Evolutionary conservation across 2,113 vertebrate genomes (phyloP).

Genomic region (Cygnus atratus): DNA sequence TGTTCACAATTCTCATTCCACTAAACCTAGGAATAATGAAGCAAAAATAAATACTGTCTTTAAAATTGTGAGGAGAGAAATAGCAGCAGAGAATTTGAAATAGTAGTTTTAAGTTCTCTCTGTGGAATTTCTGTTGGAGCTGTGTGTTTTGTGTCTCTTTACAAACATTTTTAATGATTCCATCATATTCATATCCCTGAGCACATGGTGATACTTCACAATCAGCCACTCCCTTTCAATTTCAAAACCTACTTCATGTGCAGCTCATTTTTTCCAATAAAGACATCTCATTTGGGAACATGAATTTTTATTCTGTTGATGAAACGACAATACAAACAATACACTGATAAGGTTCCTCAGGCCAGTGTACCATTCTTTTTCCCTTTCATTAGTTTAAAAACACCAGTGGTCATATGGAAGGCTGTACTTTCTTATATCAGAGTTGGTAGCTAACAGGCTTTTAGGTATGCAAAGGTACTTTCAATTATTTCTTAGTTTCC

Average conservation of each 20-base stretch:
- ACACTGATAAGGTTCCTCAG: neutral
- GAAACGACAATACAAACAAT: neutral
- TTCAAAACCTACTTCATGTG: neutral
- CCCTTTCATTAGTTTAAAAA: neutral
- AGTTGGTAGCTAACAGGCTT: neutral
- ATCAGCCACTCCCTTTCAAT: neutral
- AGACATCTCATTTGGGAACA: neutral
- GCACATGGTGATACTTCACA: neutral
- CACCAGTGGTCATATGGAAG: neutral
- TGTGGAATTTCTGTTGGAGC: neutral
- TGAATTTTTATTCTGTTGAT: neutral
- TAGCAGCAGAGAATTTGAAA: neutral
- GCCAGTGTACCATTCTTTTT: neutral
- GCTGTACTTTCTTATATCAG: neutral
- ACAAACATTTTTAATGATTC: neutral
- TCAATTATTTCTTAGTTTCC: neutral
- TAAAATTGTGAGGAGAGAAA: neutral
- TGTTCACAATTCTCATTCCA: neutral
- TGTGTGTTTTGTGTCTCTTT: neutral
- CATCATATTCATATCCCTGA: neutral
- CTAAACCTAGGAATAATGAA: neutral
- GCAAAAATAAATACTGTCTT: neutral
- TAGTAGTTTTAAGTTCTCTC: neutral
- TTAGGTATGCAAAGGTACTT: neutral
- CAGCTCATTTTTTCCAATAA: neutral